Percentiles rank a stretch among this genome's conserved stretches.
Evolutionary conservation across 2,797 vertebrate species (phyloP).

Genomic region (Miichthys miiuy): DNA sequence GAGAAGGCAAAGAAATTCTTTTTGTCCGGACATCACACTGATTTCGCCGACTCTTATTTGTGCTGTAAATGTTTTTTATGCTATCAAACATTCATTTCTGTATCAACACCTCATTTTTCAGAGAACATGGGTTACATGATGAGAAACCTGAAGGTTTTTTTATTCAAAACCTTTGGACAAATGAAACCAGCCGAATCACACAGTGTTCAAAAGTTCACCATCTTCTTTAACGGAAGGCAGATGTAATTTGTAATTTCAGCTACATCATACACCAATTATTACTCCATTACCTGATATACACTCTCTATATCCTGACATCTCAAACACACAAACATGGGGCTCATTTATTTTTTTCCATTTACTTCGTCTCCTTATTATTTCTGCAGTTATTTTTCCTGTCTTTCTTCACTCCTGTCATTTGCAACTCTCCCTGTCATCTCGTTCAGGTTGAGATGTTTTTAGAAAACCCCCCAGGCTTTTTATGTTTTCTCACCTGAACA

Average conservation of each 20-base stretch:
- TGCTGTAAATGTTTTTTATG: neutral
- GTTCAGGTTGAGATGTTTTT: slow-evolving; percentile 35
- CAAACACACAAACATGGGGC: neutral
- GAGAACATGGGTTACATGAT: neutral
- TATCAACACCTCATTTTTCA: neutral
- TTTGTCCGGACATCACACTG: too few relatives aligned
- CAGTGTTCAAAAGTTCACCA: too few relatives aligned
- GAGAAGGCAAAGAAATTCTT: too few relatives aligned
- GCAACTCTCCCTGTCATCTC: slow-evolving; percentile 30
- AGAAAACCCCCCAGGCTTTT: slow-evolving; percentile 28
- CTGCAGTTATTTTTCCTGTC: neutral
- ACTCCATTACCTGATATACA: neutral
- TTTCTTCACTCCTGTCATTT: slow-evolving; percentile 8
- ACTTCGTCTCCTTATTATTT: slow-evolving; percentile 1
- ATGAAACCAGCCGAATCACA: too few relatives aligned
- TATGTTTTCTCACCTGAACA: slow-evolving; percentile 48
- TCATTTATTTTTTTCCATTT: neutral
- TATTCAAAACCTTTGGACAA: neutral
- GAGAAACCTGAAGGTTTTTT: neutral
- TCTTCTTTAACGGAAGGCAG: neutral
- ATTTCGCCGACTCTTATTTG: too few relatives aligned
- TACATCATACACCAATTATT: neutral
- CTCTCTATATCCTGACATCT: neutral
- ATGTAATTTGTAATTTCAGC: neutral
- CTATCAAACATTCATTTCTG: too few relatives aligned